A percentile compares a stretch with the other conserved stretches of the same genome.
These are phyloP conservation scores for Amphiprion percula DNA, from an alignment of 2,113 vertebrate genomes.

Conservation along the genomic window DNA sequence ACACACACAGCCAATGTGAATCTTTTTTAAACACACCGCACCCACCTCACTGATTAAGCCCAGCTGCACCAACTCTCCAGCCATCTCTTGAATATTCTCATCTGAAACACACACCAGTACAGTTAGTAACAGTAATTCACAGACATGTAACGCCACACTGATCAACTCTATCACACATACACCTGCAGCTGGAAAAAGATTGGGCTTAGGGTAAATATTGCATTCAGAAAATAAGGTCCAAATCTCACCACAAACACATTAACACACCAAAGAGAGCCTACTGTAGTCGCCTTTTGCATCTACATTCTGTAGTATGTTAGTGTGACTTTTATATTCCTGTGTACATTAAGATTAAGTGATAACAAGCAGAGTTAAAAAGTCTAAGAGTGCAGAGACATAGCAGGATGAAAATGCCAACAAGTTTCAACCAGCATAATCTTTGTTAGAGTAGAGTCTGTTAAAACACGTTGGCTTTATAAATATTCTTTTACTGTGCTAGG, in stretches of 20 bases:
- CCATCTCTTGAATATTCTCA: constrained; percentile 92
- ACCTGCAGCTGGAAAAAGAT: background rate
- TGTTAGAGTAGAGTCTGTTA: constrained; percentile 14
- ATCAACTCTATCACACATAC: background rate
- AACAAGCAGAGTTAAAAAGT: background rate
- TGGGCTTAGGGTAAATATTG: background rate
- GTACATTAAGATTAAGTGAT: background rate
- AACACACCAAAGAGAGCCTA: background rate
- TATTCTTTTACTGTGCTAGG: background rate
- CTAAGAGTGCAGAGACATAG: background rate
- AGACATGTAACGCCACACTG: background rate
- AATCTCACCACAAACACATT: background rate
- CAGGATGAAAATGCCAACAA: constrained; percentile 24
- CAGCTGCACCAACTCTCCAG: constrained; percentile 92
- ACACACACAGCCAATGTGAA: background rate
- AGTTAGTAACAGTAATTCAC: constrained; percentile 15
- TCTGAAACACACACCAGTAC: constrained; percentile 79
- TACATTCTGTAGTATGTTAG: background rate
- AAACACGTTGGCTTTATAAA: constrained; percentile 19
- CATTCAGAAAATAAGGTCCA: constrained; percentile 12
- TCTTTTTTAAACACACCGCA: constrained; percentile 1
- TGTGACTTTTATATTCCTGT: background rate
- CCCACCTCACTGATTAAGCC: constrained; percentile 95
- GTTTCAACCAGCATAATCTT: constrained; percentile 38
- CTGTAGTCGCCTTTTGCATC: background rate